A percentile compares a stretch with the other conserved stretches of the same genome.
These are phyloP conservation scores for Apodemia duryi DNA, from an alignment of 2,888 invertebrate species.

Conservation along the genomic window DNA sequence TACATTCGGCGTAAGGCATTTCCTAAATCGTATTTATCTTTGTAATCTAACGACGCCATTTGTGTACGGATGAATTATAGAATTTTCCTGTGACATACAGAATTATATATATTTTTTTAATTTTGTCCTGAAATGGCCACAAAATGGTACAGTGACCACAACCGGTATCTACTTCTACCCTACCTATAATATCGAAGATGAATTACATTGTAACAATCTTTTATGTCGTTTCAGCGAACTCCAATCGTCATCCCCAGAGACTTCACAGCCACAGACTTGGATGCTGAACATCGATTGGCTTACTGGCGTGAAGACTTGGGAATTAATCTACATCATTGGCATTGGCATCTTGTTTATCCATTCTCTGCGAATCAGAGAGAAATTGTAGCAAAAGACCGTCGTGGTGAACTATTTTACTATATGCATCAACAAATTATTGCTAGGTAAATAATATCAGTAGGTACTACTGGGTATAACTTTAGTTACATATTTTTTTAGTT, in stretches of 20 bases:
- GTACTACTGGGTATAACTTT: too few species aligned
- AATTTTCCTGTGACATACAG: too few species aligned
- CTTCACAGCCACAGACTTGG: slow-evolving; percentile 88
- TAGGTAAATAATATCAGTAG: slow-evolving; percentile 42
- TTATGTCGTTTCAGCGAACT: slow-evolving; percentile 51
- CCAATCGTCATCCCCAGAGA: slow-evolving; percentile 87
- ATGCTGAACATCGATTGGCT: slow-evolving; percentile 88
- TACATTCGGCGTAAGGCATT: too few species aligned
- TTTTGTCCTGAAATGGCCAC: too few species aligned
- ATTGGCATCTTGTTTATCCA: slow-evolving; percentile 91
- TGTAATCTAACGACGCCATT: too few species aligned
- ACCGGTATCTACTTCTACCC: too few species aligned
- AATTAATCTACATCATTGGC: slow-evolving; percentile 88
- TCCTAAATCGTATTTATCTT: too few species aligned
- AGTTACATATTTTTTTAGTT: too few species aligned
- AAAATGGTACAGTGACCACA: too few species aligned
- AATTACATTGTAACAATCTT: background rate
- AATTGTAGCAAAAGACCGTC: slow-evolving; percentile 86
- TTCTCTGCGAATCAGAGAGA: slow-evolving; percentile 73
- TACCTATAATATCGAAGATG: background rate
- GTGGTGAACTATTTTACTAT: slow-evolving; percentile 89
- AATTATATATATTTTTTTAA: too few species aligned
- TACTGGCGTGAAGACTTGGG: slow-evolving; percentile 92
- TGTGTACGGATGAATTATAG: too few species aligned
- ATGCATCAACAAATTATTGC: slow-evolving; percentile 83